Evolutionary conservation across 2,888 invertebrate species (phyloP), one percentile per base, ranked within the genome.

Genomic region (Cinara cedri): DNA sequence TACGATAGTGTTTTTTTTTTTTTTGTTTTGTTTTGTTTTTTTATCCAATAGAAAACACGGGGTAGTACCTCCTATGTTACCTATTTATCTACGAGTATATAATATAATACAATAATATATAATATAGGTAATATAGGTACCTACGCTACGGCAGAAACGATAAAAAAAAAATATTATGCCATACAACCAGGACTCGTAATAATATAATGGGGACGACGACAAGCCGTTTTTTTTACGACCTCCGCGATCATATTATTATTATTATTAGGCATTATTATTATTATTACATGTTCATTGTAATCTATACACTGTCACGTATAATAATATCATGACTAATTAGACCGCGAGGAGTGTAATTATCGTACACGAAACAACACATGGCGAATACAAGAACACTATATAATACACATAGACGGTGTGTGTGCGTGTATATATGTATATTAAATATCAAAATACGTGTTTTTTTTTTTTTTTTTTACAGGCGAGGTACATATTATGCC

Each of bases 291-390:
- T 72, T 46, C 60, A 62, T 62, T 72, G 72, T 72, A 62, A 62
- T 72, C 60, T 6, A n/a, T n/a, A n/a, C n/a, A 62, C 72, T 62
- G 72, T 72, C 60, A 60, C 60, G 62, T 49, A 49, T 72, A n/a
- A n/a, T n/a, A n/a, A n/a, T n/a, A 72, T 63, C 51, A 42, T 16
- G 74, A 74, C 63, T 74, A 74, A 74, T 74, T 74, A 74, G 74
- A 63, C 63, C 6, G 11, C 51, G 34, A 3, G 6, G 9, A 9
- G 26, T 62, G 62, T 74, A 74, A 74, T 74, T 63, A 74, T 34
- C 6, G 14, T 62, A 51, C 51, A 54, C 42, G 19, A 49, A 49
- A 72, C 70, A 34, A 54, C 72, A 72, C 72, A 72, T 72, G 74
- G 74, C 42, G 74, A 63, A 76, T 55, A 76, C 46, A 76, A 21